Conservation (phyloP, 2,797 vertebrate genomes). For the Esox masquinongy region DNA sequence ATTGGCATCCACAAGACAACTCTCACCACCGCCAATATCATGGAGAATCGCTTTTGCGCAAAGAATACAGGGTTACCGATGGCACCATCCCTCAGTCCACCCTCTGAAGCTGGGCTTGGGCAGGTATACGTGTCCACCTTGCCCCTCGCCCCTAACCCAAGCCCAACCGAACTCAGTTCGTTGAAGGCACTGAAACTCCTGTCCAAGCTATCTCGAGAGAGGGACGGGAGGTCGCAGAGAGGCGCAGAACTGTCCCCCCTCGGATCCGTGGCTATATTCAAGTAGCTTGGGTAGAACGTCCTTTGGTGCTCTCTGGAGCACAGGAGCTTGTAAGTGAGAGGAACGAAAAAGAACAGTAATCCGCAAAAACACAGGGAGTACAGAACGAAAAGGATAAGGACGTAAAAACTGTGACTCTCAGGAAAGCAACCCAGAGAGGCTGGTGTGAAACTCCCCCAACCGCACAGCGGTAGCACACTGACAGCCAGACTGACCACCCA, state of each 20-base stretch:
- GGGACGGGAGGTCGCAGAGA: conserved; percentile 61
- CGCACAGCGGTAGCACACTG: conserved; percentile 85
- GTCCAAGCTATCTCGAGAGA: conserved; percentile 75
- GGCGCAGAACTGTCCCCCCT: conserved; percentile 69
- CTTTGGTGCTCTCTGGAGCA: conserved; percentile 85
- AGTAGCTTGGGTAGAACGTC: conserved; percentile 66
- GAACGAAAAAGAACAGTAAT: conserved; percentile 78
- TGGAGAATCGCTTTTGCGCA: conserved; percentile 93
- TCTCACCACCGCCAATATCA: conserved; percentile 88
- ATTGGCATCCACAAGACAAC: conserved; percentile 93
- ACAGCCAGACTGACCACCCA: conserved; percentile 86
- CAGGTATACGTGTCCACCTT: conserved; percentile 49
- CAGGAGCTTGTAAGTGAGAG: conserved; percentile 85
- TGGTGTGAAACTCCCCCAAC: conserved; percentile 86
- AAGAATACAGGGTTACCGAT: conserved; percentile 66
- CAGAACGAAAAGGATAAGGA: conserved; percentile 77
- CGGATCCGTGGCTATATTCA: conserved; percentile 68
- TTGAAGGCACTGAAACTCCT: conserved; percentile 69
- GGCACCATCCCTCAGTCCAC: conserved; percentile 38
- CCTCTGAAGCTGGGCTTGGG: conserved; percentile 47
- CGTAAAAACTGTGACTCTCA: conserved; percentile 79
- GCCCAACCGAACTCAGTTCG: conserved; percentile 64
- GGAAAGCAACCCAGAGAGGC: conserved; percentile 88
- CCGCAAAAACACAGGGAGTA: conserved; percentile 84
- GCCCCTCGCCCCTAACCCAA: conserved; percentile 48